Evolutionary conservation across 2,113 vertebrate species (phyloP).

Genomic region (Ammodytes dubius): DNA sequence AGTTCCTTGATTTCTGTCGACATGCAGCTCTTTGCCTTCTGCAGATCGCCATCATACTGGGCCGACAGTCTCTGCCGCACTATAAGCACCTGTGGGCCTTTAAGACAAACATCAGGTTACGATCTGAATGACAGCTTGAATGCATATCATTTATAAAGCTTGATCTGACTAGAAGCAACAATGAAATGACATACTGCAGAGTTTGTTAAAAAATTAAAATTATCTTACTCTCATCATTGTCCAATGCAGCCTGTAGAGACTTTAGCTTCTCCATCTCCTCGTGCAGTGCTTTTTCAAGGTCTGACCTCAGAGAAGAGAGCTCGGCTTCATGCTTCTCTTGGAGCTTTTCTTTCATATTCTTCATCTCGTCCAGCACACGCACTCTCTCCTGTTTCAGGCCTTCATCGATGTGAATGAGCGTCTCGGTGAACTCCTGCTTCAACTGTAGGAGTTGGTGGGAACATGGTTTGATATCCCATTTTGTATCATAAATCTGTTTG

Average conservation of each 20-base stretch:
- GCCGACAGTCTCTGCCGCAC: constrained; percentile 70
- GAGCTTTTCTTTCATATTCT: constrained; percentile 78
- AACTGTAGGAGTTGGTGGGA: constrained; percentile 67
- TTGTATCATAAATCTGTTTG: not conserved
- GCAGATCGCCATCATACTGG: constrained; percentile 76
- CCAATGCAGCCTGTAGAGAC: constrained; percentile 83
- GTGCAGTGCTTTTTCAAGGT: constrained; percentile 78
- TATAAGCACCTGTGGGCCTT: constrained; percentile 62
- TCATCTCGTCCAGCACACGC: constrained; percentile 67
- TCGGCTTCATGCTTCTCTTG: constrained; percentile 63
- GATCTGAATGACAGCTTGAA: not conserved
- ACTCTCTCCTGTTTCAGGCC: constrained; percentile 59
- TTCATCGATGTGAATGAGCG: constrained; percentile 74
- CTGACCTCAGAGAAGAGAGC: constrained; percentile 69
- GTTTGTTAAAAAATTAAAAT: not conserved
- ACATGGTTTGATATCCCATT: not conserved
- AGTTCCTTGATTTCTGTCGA: constrained; percentile 81
- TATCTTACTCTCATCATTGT: constrained; percentile 72
- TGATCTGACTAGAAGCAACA: not conserved
- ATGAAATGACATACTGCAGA: not conserved
- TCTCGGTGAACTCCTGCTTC: constrained; percentile 79
- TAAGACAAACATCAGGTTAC: constrained; percentile 16
- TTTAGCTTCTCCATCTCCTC: constrained; percentile 83
- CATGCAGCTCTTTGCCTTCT: constrained; percentile 71
- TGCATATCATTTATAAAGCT: not conserved